Conservation (phyloP, 2,113 vertebrate species). For the Bucco capensis region DNA sequence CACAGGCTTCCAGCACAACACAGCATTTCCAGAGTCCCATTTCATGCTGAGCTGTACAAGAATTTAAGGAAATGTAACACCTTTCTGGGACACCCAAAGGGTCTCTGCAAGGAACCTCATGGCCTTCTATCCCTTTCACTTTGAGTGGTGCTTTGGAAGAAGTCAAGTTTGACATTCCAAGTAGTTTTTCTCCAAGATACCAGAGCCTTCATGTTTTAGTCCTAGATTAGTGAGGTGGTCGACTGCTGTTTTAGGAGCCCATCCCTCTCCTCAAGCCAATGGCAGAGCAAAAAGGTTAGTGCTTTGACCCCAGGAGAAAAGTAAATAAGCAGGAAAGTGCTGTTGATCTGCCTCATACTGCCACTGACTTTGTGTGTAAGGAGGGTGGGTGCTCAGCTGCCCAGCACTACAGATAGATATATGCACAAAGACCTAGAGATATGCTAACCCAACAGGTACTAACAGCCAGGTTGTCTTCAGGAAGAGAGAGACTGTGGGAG, state of each 20-base stretch:
- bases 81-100: neutral
- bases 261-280: slow-evolving; percentile 12
- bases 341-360: slow-evolving; percentile 14
- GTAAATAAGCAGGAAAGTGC: slow-evolving; percentile 28
- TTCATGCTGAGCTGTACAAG: neutral
- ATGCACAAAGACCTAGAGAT: slow-evolving; percentile 22
- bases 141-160: neutral
- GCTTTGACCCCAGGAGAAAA: neutral
- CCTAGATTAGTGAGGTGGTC: neutral
- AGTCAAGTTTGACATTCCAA: neutral
- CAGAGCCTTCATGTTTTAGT: slow-evolving; percentile 2
- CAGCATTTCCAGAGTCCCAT: neutral
- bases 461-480: slow-evolving; percentile 10
- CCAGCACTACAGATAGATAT: neutral
- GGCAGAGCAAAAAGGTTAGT: slow-evolving; percentile 19
- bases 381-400: neutral
- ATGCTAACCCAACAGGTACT: neutral
- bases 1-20: neutral
- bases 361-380: neutral
- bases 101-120: neutral
- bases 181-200: neutral
- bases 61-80: neutral
- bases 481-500: neutral
- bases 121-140: neutral
- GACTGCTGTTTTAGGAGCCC: neutral